Evolutionary conservation across 2,113 vertebrate species (phyloP).

Genomic region (Chamaea fasciata): DNA sequence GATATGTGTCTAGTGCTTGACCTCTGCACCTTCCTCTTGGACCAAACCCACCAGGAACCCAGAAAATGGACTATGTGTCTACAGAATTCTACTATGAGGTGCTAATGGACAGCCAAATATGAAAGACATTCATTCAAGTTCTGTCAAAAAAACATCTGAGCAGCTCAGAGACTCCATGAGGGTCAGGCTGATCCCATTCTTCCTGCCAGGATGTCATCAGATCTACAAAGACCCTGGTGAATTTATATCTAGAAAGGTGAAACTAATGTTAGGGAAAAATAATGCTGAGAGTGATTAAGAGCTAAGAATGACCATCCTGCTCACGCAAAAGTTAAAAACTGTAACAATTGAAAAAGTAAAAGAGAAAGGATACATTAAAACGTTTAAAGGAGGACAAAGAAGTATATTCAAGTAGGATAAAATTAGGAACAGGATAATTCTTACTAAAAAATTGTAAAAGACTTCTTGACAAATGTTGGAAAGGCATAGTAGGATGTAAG

Average conservation of each 20-base stretch:
- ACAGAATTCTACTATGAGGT: neutral
- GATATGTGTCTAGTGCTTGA: rapidly evolving
- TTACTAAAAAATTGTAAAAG: neutral
- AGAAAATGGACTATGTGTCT: neutral
- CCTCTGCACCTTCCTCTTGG: neutral
- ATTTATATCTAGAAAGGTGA: neutral
- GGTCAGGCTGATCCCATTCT: neutral
- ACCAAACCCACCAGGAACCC: neutral
- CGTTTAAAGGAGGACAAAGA: neutral
- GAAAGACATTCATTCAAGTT: neutral
- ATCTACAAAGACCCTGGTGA: neutral
- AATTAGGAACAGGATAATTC: neutral
- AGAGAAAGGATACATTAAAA: neutral
- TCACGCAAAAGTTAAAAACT: neutral
- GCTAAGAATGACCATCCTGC: neutral
- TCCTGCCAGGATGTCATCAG: neutral
- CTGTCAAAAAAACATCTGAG: neutral
- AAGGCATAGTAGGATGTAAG: neutral
- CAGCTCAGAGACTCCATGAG: neutral
- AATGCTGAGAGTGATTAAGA: neutral
- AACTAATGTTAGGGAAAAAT: neutral
- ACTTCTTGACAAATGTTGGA: neutral
- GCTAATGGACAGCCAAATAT: neutral
- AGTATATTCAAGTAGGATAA: neutral
- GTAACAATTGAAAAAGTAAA: neutral